Percentiles rank a stretch among this genome's conserved stretches.
phyloP scores from a whole-genome alignment of 2,888 invertebrate genomes.

The Tetragnatha montana region DNA sequence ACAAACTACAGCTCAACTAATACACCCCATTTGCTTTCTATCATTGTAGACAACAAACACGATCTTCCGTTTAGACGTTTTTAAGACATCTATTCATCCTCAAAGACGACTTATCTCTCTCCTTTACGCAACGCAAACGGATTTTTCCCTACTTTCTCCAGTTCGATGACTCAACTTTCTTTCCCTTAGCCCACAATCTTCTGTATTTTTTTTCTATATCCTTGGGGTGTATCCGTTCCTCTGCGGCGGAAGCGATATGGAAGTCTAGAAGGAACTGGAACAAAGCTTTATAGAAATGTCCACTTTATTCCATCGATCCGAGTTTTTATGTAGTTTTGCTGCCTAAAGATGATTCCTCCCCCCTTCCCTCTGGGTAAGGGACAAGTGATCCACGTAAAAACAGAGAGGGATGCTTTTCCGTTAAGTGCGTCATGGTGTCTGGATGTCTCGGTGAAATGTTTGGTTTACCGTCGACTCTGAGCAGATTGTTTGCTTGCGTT shows the following conservation, averaged over 20 bases:
- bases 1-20: no score
- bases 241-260: not conserved
- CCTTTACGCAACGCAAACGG: not conserved
- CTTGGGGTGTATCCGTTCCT: not conserved
- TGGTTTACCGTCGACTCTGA: not conserved
- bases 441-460: not conserved
- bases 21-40: no score
- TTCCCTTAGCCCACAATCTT: not conserved
- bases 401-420: not conserved
- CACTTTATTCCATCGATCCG: not conserved
- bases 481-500: not conserved
- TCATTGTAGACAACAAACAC: no score
- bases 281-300: conserved; percentile 1
- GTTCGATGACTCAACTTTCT: not conserved
- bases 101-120: not conserved
- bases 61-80: no score
- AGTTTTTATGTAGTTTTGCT: not conserved
- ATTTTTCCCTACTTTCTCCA: not conserved
- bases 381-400: not conserved
- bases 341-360: not conserved
- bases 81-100: not conserved
- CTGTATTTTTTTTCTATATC: not conserved
- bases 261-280: not conserved
- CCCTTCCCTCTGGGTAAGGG: not conserved
- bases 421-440: not conserved